phyloP scores from a whole-genome alignment of 92 coral and sea anemone species.

The Desmophyllum pertusum region DNA sequence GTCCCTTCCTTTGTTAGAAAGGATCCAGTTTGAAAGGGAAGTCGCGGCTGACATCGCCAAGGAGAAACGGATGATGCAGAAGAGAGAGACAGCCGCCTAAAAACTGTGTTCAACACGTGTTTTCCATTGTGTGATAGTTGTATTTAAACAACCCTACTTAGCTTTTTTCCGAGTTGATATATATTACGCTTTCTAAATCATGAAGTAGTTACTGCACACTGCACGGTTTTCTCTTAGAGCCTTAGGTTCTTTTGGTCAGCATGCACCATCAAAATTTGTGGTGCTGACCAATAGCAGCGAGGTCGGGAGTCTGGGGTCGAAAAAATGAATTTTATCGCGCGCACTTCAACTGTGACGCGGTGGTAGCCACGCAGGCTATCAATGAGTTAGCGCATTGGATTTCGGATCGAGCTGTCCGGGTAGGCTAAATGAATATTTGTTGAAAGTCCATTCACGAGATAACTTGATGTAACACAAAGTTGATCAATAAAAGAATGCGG shows the following conservation, averaged over 20 bases:
- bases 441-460: neutral
- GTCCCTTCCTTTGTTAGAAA: neutral
- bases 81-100: neutral
- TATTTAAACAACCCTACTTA: too few species aligned
- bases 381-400: too few species aligned
- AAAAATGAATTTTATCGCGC: neutral
- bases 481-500: neutral
- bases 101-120: too few species aligned
- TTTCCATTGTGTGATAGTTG: too few species aligned
- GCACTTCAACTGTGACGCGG: neutral
- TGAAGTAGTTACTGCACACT: too few species aligned
- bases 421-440: neutral
- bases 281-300: too few species aligned
- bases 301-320: too few species aligned
- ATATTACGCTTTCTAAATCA: too few species aligned
- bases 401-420: too few species aligned
- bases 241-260: neutral
- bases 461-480: neutral
- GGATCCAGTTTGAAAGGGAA: slow-evolving; percentile 2
- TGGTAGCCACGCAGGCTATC: too few species aligned
- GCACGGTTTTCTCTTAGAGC: neutral
- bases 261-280: too few species aligned
- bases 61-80: neutral
- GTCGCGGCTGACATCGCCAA: neutral
- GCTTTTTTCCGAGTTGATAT: too few species aligned